phyloP scores from a whole-genome alignment of 1,140 invertebrate genomes.

The Tigriopus japonicus region DNA sequence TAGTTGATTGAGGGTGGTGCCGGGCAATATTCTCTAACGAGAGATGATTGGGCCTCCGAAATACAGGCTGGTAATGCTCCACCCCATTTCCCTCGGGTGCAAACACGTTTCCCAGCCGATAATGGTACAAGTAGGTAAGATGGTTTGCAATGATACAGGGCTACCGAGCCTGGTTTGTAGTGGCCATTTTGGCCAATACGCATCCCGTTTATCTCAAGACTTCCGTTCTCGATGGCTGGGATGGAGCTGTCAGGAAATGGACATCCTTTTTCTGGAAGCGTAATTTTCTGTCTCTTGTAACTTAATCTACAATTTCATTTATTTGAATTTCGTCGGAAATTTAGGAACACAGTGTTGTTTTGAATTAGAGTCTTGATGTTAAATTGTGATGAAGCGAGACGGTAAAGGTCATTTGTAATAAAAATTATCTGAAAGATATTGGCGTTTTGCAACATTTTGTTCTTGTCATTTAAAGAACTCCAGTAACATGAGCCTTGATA shows the following conservation, averaged over 20 bases:
- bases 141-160: not conserved
- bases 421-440: too few species aligned
- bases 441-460: too few species aligned
- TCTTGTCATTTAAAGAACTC: too few species aligned
- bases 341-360: too few species aligned
- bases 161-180: constrained; percentile 1
- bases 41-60: too few species aligned
- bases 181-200: not conserved
- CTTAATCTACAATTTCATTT: too few species aligned
- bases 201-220: not conserved
- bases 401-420: too few species aligned
- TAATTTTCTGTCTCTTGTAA: too few species aligned
- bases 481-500: too few species aligned
- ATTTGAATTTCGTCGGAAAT: too few species aligned
- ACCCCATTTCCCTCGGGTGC: constrained; percentile 1
- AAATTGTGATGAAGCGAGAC: too few species aligned
- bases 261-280: not conserved
- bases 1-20: constrained; percentile 6
- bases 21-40: not conserved
- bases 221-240: not conserved
- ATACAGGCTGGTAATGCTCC: not conserved
- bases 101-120: not conserved
- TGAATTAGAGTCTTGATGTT: too few species aligned
- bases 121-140: not conserved
- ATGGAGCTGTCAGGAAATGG: not conserved